These are phyloP conservation scores for Busseola fusca DNA, from an alignment of 2,888 invertebrate genomes.

Conservation along the genomic window DNA sequence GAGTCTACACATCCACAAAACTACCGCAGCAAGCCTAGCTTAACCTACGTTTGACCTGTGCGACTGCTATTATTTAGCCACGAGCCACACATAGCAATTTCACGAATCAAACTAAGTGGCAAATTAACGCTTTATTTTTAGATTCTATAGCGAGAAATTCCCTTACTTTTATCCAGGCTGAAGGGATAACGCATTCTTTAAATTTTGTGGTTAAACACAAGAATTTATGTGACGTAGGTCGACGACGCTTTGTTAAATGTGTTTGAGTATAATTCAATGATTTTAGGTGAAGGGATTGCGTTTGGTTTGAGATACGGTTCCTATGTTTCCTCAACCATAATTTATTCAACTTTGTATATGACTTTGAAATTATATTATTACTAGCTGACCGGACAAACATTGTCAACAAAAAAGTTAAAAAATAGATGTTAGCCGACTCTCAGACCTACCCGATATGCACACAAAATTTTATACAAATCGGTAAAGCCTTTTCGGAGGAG, in stretches of 20 bases:
- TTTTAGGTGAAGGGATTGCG: background rate
- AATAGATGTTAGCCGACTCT: too few species aligned
- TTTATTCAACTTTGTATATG: background rate
- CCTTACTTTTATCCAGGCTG: conserved; percentile 11
- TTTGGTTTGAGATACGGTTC: background rate
- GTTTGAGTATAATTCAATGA: conserved; percentile 9
- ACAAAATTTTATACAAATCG: too few species aligned
- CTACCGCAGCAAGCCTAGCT: too few species aligned
- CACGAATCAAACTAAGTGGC: background rate
- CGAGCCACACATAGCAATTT: background rate
- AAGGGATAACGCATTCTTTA: conserved; percentile 33
- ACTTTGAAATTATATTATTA: too few species aligned
- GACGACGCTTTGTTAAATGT: conserved; percentile 30
- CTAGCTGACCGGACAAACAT: too few species aligned
- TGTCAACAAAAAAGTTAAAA: too few species aligned
- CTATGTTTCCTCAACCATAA: background rate
- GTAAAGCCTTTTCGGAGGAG: too few species aligned
- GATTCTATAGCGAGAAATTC: background rate
- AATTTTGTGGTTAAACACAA: conserved; percentile 21
- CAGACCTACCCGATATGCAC: too few species aligned
- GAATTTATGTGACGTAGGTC: conserved; percentile 39
- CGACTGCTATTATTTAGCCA: background rate
- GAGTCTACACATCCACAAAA: too few species aligned
- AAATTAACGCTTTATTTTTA: background rate
- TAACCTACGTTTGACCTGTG: background rate